Base-by-base conservation (phyloP, 2,888 invertebrate genomes). In the Nomada ferruginata region DNA sequence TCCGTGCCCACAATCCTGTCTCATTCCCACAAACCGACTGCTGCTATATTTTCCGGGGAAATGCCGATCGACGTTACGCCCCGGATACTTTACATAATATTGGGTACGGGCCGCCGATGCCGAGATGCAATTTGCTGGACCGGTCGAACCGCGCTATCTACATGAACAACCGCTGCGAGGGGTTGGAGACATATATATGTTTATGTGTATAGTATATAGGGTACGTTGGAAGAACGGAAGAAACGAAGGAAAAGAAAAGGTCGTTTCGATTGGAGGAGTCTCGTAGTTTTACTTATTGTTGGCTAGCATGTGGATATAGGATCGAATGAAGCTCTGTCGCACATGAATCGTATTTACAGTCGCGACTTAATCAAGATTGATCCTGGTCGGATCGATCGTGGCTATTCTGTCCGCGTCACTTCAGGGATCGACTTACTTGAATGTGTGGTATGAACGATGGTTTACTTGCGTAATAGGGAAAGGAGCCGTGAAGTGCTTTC, bases 51-150 rank as follows among this genome's bases (percentile, higher is more conserved):
- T 84, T 78, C 85, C 79, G 70, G 65, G 74, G 78, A 87, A 89
- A 85, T 87, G 83, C 87, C 83, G 88, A 83, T 79, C 77, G 85
- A 76, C 86, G 68, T 86, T 77, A 82, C 83, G 86, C 70, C 60
- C 60, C 57, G 73, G 80, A 80, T 82, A 83, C 82, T 86, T 85
- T 78, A 80, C 85, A 86, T 86, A 86, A 86, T 86, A 86, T 80
- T 60, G 82, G 70, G 61, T 26, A 60, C 65, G 71, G 73, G 68
- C 64, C 50, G 59, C 66, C 77, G 80, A 79, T 75, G 72, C 26
- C 72, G 66, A 70, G 75, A 71, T 82, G 69, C 77, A 77, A 78
- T 83, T 83, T 78, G 71, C 71, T 60, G 61, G 73, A 77, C 76
- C 20, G 47, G 61, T 50, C 68, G 59, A 69, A 60, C n/a, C 61